Percentiles rank a stretch among this genome's conserved stretches.
These are phyloP conservation scores for Ranitomeya imitator DNA, from an alignment of 2,113 vertebrate species.

Conservation along the genomic window DNA sequence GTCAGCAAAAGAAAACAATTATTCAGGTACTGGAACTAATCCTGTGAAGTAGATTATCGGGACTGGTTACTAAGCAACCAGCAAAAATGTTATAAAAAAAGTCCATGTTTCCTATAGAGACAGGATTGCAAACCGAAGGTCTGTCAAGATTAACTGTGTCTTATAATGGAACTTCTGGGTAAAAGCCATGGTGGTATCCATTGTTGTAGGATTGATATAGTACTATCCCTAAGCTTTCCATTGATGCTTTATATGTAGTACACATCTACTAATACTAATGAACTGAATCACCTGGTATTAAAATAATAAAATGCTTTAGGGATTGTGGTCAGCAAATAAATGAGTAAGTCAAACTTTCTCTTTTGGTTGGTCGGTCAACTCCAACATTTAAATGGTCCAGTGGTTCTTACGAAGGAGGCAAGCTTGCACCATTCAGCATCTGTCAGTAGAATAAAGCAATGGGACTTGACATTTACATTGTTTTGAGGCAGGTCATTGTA, in stretches of 20 bases:
- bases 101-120: not conserved
- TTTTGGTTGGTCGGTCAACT: no score
- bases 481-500: no score
- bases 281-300: not conserved
- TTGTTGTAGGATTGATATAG: not conserved
- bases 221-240: not conserved
- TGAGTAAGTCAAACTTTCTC: no score
- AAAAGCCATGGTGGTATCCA: not conserved
- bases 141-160: not conserved
- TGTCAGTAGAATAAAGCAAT: no score
- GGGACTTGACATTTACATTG: no score
- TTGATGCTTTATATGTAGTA: not conserved
- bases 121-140: not conserved
- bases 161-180: not conserved
- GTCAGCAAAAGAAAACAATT: slow-evolving; percentile 19
- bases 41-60: slow-evolving; percentile 12
- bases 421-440: no score
- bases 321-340: no score
- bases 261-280: not conserved
- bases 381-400: no score
- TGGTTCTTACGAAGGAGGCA: no score
- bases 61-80: slow-evolving; percentile 6
- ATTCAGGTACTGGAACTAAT: slow-evolving; percentile 24
- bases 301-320: not conserved
- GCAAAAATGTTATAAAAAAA: slow-evolving; percentile 11